Base-by-base conservation (phyloP, 2,797 vertebrate species). In the Syngnathus acus region DNA sequence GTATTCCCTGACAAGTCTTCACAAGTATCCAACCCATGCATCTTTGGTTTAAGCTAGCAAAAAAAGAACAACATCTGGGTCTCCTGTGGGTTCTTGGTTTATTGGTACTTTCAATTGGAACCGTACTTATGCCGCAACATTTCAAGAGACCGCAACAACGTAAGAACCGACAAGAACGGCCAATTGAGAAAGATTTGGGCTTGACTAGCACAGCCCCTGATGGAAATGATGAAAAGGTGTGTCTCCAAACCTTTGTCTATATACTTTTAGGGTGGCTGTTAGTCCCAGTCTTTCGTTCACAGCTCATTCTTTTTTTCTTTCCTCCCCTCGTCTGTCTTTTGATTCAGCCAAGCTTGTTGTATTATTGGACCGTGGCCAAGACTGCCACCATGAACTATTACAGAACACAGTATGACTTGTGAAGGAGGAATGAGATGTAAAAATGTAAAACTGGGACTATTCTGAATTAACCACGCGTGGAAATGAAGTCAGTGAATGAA, bases 331-430 rank as follows among this genome's bases (percentile, higher is more conserved):
- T 67, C 58, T 62, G 45, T 73, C 69, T 73, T 67, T 71, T 66
- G 67, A 75, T 71, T 82, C 75, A 72, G 74, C 76, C 65, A 67
- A 65, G 26, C 73, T 78, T 19, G 39, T 73, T 84, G 78, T 77
- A 75, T 82, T 80, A 64, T 72, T 76, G 78, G 62, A 83, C 65
- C 73, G 78, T 78, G 70, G 82, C 84, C 83, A 84, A 82, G 55
- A 63, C 38, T 10, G 37, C 82, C 82, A 77, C 84, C n/a, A 48
- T 48, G 74, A 79, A 78, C 75, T 75, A 76, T 82, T 81, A 80
- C 75, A 65, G 62, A 69, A 72, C 70, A 74, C 17, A 17, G 62
- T 66, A 54, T 54, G 66, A 76, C 40, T 40, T 3, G 48, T 45
- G 21, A 55, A 63, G 64, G 71, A 72, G 66, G 37, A 32, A 71